Conservation (phyloP, 2,797 vertebrate genomes). For the Mus caroli region DNA sequence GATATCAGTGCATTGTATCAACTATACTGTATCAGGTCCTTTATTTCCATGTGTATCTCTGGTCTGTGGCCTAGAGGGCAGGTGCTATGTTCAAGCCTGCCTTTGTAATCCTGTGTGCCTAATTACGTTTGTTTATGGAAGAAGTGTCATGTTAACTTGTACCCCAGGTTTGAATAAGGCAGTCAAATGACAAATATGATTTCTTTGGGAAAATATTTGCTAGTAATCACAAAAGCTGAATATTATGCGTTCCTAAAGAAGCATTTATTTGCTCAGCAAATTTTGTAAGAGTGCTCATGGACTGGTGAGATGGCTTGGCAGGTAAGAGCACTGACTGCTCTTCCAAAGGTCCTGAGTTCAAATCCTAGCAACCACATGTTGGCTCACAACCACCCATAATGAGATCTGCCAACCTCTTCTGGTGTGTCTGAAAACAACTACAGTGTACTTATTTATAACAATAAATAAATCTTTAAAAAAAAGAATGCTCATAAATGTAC, state of each 20-base stretch:
- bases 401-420: too few relatives aligned
- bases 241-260: conserved; percentile 29
- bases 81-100: not conserved
- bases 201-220: conserved; percentile 32
- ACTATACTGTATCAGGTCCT: conserved; percentile 24
- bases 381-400: too few relatives aligned
- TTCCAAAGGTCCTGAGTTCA: too few relatives aligned
- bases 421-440: too few relatives aligned
- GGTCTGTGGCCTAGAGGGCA: not conserved
- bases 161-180: conserved; percentile 51
- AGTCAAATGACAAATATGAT: conserved; percentile 7
- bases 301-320: too few relatives aligned
- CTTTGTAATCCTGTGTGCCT: conserved; percentile 30
- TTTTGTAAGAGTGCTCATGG: conserved; percentile 41
- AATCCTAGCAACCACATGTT: too few relatives aligned
- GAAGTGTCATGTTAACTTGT: conserved; percentile 32
- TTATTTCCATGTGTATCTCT: conserved; percentile 22
- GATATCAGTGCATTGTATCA: not conserved
- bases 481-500: conserved; percentile 10
- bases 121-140: conserved; percentile 43
- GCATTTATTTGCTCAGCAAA: not conserved
- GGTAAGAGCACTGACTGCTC: too few relatives aligned
- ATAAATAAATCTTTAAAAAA: too few relatives aligned
- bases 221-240: conserved; percentile 44
- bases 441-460: too few relatives aligned